Percentiles rank a stretch among this genome's conserved stretches.
Evolutionary conservation across 2,888 invertebrate genomes (phyloP).

Genomic region (Ommatoiulus sabulosus): DNA sequence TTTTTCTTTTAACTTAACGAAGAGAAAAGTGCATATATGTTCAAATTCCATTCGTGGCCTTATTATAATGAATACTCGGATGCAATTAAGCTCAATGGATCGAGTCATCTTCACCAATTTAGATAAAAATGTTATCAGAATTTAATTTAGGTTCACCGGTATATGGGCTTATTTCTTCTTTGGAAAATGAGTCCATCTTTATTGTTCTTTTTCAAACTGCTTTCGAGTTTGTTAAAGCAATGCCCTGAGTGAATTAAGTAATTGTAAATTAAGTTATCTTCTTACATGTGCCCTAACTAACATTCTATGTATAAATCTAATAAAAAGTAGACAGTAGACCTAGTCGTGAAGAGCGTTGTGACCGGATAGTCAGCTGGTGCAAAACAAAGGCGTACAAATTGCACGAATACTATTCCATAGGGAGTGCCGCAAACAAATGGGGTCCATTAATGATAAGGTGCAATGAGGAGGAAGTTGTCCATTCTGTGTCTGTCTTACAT

Average conservation of each 20-base stretch:
- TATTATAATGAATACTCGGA: no score
- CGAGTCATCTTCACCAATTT: no score
- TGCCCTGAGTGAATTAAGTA: neutral
- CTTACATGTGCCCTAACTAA: neutral
- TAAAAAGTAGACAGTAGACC: neutral
- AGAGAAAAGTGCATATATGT: no score
- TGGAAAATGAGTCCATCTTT: no score
- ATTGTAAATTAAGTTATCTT: neutral
- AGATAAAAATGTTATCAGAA: no score
- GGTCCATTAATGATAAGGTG: neutral
- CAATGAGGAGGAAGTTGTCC: neutral
- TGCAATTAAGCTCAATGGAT: no score
- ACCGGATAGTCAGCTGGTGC: neutral
- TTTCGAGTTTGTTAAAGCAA: neutral
- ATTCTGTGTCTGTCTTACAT: neutral
- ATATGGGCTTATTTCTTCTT: no score
- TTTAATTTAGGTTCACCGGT: no score
- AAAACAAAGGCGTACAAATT: neutral
- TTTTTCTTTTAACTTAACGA: no score
- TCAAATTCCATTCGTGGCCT: no score
- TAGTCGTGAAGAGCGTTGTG: neutral
- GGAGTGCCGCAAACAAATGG: neutral
- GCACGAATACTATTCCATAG: neutral
- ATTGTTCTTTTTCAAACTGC: no score
- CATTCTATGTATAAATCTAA: neutral